phyloP scores from a whole-genome alignment of 2,888 invertebrate species.

The Bombyx huttoni region DNA sequence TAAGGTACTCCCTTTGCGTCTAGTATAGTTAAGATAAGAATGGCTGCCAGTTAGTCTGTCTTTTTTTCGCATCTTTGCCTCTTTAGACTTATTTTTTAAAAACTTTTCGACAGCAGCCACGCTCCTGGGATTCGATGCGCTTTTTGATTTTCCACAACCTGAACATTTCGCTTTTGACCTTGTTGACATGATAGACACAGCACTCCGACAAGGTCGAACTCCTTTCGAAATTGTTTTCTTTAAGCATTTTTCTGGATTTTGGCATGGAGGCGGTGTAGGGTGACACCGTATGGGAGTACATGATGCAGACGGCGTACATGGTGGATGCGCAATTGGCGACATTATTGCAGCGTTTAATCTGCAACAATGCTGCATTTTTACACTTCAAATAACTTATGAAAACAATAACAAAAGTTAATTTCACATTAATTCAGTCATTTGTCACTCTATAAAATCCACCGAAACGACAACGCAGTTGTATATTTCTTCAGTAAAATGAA shows the following conservation, averaged over 20 bases:
- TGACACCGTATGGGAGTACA: constrained; percentile 50
- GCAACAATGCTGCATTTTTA: constrained; percentile 12
- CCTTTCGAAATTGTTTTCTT: constrained; percentile 35
- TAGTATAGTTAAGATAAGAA: constrained; percentile 27
- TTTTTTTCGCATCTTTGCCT: constrained; percentile 30
- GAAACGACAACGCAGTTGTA: not conserved
- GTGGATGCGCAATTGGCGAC: constrained; percentile 49
- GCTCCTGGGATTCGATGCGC: constrained; percentile 19
- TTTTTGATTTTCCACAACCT: constrained; percentile 32
- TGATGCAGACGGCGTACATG: constrained; percentile 51
- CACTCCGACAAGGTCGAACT: constrained; percentile 43
- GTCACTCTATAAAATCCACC: constrained; percentile 26
- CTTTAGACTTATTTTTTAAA: constrained; percentile 39
- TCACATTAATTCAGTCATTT: constrained; percentile 19
- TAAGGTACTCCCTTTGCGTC: constrained; percentile 23
- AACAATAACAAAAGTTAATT: constrained; percentile 30
- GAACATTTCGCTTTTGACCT: constrained; percentile 34
- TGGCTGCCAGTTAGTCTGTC: constrained; percentile 37
- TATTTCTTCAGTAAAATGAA: not conserved
- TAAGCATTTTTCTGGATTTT: constrained; percentile 47
- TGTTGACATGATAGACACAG: constrained; percentile 49
- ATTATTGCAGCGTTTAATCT: constrained; percentile 19
- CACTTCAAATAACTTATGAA: not conserved
- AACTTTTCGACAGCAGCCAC: constrained; percentile 26
- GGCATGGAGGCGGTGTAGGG: constrained; percentile 45